Conservation (phyloP, 1,140 invertebrate species). For the Pseudomyrmex gracilis region DNA sequence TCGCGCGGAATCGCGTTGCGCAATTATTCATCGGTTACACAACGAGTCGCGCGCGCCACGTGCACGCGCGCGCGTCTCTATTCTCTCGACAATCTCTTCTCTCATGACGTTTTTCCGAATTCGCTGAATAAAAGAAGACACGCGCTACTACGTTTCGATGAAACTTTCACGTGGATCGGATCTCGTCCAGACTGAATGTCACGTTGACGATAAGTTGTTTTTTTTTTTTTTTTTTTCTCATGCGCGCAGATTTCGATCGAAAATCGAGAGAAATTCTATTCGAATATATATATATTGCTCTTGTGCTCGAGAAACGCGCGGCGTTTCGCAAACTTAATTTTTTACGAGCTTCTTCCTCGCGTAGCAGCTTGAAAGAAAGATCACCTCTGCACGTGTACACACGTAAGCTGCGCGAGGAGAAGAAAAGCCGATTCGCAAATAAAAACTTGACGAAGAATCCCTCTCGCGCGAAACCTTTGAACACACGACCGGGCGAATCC, state of each 20-base stretch:
- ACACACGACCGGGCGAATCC: background rate
- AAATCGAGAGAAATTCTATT: constrained; percentile 1
- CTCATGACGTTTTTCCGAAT: constrained; percentile 34
- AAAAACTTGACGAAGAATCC: background rate
- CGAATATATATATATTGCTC: too few relatives aligned
- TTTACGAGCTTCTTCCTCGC: background rate
- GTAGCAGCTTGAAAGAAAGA: too few relatives aligned
- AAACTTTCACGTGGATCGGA: background rate
- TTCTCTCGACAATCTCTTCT: background rate
- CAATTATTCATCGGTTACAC: constrained; percentile 59
- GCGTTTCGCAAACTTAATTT: background rate
- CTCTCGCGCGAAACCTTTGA: constrained; percentile 6
- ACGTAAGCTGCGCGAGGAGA: too few relatives aligned
- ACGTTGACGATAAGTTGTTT: background rate
- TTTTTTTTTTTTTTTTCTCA: background rate
- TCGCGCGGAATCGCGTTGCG: constrained; percentile 64
- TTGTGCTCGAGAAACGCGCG: too few relatives aligned
- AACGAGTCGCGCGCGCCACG: constrained; percentile 63
- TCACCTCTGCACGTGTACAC: too few relatives aligned
- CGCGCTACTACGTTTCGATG: background rate
- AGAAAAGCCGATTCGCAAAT: background rate
- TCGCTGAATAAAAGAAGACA: background rate
- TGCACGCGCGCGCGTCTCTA: constrained; percentile 24
- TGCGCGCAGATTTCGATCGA: too few relatives aligned
- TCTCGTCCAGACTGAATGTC: background rate